Base-by-base conservation (phyloP, 2,797 vertebrate species). In the Sebastiscus albofasciatus region DNA sequence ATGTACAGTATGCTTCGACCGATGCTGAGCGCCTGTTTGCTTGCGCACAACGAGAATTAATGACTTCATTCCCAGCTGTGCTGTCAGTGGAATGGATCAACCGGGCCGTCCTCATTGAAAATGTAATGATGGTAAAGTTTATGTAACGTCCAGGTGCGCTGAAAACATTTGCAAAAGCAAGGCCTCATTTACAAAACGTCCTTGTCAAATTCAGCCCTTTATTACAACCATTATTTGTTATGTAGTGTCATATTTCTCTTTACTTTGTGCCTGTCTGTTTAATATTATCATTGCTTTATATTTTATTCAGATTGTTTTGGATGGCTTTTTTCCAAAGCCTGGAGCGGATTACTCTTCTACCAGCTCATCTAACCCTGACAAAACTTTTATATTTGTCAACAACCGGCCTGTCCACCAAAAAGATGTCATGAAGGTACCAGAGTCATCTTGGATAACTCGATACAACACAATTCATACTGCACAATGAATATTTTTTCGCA, bases 311-410 rank as follows among this genome's bases (percentile, higher is more conserved):
- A 95, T 99, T 80, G 55, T 83, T 87, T 94, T 99, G 49, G 96
- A 96, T 74, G 98, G 98, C 68, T 99, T 97, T 89, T 92, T 99
- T 77, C 99, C 98, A 42, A 98, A 97, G 82, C 94, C 94, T 20
- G 95, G 96, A 49, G 95, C 96, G 26, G 96, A 98, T 80, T 91
- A 79, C 65, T 94, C 90, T 66, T 92, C 95, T 13, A 98, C 96
- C 66, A 97, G 97, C 90, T 96, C 97, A 74, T 96, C 96, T 18
- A 95, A 89, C 74, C 92, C 97, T 65, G 98, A 99, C 88, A 97
- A 94, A 90, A 97, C 96, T 26, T 98, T 98, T 46, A 83, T 99
- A 79, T 99, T 96, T 85, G 92, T 99, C 85, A 99, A 99, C 82
- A 92, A 91, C 81, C 96, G 98, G 26, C 98, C 97, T 1, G 92